Percentiles rank a stretch among this genome's conserved stretches.
Evolutionary conservation across 2,888 invertebrate species (phyloP).

Genomic region (Leucozona laternaria): DNA sequence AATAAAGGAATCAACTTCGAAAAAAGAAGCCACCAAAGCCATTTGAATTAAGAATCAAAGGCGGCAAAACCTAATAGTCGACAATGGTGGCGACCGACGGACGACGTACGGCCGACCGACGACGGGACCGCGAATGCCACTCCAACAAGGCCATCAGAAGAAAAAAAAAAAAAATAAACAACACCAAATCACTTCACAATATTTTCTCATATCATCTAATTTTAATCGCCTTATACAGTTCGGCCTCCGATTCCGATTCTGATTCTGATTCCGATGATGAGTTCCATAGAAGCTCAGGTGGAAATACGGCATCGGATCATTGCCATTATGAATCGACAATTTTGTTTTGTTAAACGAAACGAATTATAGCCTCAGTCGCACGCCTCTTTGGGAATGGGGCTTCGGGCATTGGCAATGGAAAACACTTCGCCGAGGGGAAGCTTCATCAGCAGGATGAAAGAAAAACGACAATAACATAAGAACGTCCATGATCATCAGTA

Average conservation of each 20-base stretch:
- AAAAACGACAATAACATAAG: constrained; percentile 29
- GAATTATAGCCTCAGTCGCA: constrained; percentile 76
- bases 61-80: constrained; percentile 40
- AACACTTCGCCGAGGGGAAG: not conserved
- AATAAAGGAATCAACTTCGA: not conserved
- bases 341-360: constrained; percentile 77
- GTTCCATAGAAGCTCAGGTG: constrained; percentile 65
- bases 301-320: constrained; percentile 59
- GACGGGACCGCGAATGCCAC: not conserved
- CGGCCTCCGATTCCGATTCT: too few species aligned
- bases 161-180: not conserved
- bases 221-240: constrained; percentile 72
- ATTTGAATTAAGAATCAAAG: constrained; percentile 60
- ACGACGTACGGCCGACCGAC: too few species aligned
- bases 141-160: constrained; percentile 37
- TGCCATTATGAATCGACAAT: constrained; percentile 73
- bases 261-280: too few species aligned
- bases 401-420: not conserved
- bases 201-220: constrained; percentile 76
- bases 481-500: constrained; percentile 48
- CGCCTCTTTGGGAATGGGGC: constrained; percentile 53
- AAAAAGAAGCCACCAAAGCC: constrained; percentile 29
- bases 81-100: not conserved
- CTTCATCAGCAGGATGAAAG: not conserved
- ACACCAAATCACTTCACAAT: constrained; percentile 73